Evolutionary conservation across 2,797 vertebrate genomes (phyloP).

Genomic region (Clarias fuscus): DNA sequence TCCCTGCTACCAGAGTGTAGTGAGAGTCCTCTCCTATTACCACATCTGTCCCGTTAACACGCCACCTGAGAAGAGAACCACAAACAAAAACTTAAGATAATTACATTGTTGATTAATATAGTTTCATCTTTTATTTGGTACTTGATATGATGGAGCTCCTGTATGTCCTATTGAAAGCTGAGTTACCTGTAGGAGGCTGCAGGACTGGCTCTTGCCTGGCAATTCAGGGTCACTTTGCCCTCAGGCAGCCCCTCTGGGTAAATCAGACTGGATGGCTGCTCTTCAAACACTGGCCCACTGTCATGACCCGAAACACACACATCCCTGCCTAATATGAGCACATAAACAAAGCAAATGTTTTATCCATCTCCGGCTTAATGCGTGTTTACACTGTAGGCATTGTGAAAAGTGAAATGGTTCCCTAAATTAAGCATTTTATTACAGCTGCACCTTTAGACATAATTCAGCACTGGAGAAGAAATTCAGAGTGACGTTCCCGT

Average conservation of each 20-base stretch:
- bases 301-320: constrained; percentile 76
- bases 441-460: neutral
- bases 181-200: constrained; percentile 86
- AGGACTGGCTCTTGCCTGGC: constrained; percentile 88
- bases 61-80: constrained; percentile 78
- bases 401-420: neutral
- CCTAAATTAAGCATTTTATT: neutral
- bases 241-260: constrained; percentile 90
- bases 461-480: neutral
- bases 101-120: neutral
- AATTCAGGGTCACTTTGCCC: constrained; percentile 86
- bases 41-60: constrained; percentile 89
- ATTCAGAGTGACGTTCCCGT: neutral
- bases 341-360: constrained; percentile 9
- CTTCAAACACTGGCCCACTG: constrained; percentile 92
- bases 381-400: neutral
- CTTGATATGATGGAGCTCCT: neutral
- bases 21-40: constrained; percentile 79
- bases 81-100: neutral
- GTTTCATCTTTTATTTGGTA: neutral
- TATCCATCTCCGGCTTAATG: neutral
- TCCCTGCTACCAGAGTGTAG: constrained; percentile 87
- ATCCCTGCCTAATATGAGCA: constrained; percentile 73
- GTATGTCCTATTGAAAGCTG: neutral
- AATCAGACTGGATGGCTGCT: constrained; percentile 85